Base-by-base conservation (phyloP, 2,888 invertebrate genomes). In the Dioctria rufipes region DNA sequence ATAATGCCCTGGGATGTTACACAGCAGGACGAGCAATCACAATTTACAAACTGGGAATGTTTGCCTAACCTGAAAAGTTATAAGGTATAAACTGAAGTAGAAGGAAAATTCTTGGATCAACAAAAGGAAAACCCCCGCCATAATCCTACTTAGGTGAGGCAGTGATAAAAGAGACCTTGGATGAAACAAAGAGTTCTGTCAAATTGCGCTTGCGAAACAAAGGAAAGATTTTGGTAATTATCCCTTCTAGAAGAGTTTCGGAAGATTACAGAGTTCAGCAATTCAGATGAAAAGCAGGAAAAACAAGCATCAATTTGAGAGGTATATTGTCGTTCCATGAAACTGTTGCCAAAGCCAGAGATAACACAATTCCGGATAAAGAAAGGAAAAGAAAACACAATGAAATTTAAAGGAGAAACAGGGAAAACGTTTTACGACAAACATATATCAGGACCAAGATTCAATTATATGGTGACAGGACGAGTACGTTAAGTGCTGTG, bases 381-480 rank as follows among this genome's bases (percentile, higher is more conserved):
- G 25, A 25, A 39, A 9, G 51, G 37, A 37, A 51, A 51, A 69
- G 37, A 37, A 69, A 69, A 67, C 46, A 67, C 40, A 25, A 25
- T 25, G 11, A 51, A 69, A 39, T 69, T 69, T 51, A 69, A 69
- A 69, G 49, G 69, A 51, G 4, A 51, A 69, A 69, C 69, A 69
- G 69, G 39, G 51, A 69, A 69, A 69, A 51, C 51, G 69, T 69
- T 69, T 69, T 69, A 69, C 51, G 69, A 37, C 11, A 49, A 51
- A 69, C 69, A 69, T 49, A 25, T 25, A 69, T 69, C 51, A 69
- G 9, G 69, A 49, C 49, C 69, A 69, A 51, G 49, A 69, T 69
- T 69, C 69, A 69, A 69, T 69, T 69, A 69, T 25, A 1, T 69
- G 69, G 37, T n/a, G 51, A 69, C 69, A 54, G n/a, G 54, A 54